phyloP scores from a whole-genome alignment of 2,113 vertebrate species.

The Petroica traversi region DNA sequence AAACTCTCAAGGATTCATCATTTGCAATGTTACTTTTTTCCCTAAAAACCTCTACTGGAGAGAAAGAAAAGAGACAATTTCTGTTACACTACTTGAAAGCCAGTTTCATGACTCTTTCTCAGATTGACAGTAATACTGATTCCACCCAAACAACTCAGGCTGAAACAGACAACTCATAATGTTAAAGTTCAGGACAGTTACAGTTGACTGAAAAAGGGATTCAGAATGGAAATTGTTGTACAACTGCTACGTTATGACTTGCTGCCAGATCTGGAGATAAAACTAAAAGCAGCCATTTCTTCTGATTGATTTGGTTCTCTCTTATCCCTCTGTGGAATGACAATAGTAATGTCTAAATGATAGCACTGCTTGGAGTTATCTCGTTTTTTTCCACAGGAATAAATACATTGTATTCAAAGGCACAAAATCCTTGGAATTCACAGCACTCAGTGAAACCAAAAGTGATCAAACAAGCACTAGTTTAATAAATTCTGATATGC shows the following conservation, averaged over 20 bases:
- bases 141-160: conserved; percentile 16
- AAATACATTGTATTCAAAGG: neutral
- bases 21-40: neutral
- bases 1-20: neutral
- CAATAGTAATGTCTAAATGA: neutral
- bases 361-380: neutral
- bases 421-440: neutral
- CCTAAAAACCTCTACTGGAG: neutral
- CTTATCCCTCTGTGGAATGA: neutral
- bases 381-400: neutral
- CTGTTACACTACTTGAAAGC: neutral
- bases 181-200: conserved; percentile 6
- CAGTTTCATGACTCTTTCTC: neutral
- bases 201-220: conserved; percentile 10
- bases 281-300: conserved; percentile 11
- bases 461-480: neutral
- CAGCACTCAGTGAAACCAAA: neutral
- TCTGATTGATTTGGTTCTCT: neutral
- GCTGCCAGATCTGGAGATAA: conserved; percentile 26
- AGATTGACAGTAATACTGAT: neutral
- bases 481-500: neutral
- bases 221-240: conserved; percentile 30
- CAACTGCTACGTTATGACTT: neutral
- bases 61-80: neutral
- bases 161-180: conserved; percentile 30